Evolutionary conservation across 2,113 vertebrate species (phyloP).

Genomic region (Oxyruncus cristatus): DNA sequence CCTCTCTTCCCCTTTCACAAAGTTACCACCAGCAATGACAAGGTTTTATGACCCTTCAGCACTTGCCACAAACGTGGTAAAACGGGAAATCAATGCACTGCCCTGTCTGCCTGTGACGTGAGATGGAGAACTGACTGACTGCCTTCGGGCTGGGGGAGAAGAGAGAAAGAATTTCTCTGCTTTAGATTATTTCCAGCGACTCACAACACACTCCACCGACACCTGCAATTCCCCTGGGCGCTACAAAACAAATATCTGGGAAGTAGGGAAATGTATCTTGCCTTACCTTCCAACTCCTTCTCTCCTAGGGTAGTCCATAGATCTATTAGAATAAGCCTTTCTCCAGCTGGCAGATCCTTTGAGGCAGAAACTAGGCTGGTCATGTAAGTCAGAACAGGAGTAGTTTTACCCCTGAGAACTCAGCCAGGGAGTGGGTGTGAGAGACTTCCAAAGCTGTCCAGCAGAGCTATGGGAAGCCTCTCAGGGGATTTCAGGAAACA

Average conservation of each 20-base stretch:
- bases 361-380: conserved; percentile 48
- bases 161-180: background rate
- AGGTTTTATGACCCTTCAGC: background rate
- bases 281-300: conserved; percentile 63
- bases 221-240: background rate
- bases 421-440: background rate
- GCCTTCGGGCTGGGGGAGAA: background rate
- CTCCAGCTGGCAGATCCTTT: conserved; percentile 59
- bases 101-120: background rate
- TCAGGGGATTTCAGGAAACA: background rate
- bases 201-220: background rate
- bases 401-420: background rate
- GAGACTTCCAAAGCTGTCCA: background rate
- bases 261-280: conserved; percentile 55
- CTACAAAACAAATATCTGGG: background rate
- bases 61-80: background rate
- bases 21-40: background rate
- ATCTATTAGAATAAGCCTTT: conserved; percentile 60
- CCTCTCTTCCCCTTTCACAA: background rate
- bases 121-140: background rate
- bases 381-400: background rate
- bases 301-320: conserved; percentile 61
- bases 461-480: background rate
- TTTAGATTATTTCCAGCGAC: background rate
- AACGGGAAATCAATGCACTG: background rate